phyloP scores from a whole-genome alignment of 2,797 vertebrate genomes.

The Perdix hodgsoniae region DNA sequence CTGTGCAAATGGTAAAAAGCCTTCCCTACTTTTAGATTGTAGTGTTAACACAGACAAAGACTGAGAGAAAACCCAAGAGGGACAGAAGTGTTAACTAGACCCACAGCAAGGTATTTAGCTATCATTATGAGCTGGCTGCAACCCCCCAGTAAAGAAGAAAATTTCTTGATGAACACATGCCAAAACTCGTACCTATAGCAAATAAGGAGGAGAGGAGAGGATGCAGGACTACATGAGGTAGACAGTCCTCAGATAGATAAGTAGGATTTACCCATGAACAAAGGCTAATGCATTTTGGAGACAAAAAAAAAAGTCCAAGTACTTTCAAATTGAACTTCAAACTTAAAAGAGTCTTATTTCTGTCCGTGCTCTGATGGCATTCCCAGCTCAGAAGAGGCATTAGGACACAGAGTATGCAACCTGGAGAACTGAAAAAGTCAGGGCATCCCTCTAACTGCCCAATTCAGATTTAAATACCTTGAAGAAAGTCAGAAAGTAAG shows the following conservation, averaged over 20 bases:
- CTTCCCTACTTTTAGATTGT: not conserved
- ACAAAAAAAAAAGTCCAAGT: not conserved
- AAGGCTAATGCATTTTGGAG: not conserved
- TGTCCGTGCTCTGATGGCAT: accelerated
- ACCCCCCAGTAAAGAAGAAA: not conserved
- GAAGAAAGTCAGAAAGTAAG: not conserved
- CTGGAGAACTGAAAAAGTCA: not conserved
- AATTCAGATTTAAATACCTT: not conserved
- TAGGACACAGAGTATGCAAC: not conserved
- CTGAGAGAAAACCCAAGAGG: not conserved
- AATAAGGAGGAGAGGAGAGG: not conserved
- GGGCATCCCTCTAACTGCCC: not conserved
- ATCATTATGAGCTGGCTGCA: not conserved
- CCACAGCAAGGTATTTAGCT: not conserved
- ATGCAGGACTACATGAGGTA: not conserved
- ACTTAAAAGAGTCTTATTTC: not conserved
- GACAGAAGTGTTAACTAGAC: not conserved
- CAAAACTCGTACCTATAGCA: not conserved
- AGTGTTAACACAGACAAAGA: not conserved
- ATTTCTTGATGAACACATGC: not conserved
- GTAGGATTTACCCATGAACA: not conserved
- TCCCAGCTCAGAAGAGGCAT: not conserved
- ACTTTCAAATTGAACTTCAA: not conserved
- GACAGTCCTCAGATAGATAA: not conserved
- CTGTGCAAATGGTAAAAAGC: not conserved